Percentiles rank a stretch among this genome's conserved stretches.
Evolutionary conservation across 2,888 invertebrate genomes (phyloP).

Genomic region (Stenotaenia linearis): DNA sequence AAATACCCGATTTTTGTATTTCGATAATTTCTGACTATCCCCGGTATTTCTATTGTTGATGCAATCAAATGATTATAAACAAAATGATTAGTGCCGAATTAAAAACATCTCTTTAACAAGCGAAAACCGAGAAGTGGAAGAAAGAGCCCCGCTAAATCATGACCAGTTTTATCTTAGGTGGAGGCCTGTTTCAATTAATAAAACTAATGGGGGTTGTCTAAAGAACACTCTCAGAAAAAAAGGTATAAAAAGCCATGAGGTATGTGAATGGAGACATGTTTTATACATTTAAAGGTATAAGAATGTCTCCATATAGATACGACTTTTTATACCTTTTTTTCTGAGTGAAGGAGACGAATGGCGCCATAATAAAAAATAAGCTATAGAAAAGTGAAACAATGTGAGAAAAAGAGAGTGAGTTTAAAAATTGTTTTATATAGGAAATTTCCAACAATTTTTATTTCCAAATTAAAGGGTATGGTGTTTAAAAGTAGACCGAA

Average conservation of each 20-base stretch:
- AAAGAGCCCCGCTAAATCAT: background rate
- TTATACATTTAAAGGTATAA: too few species aligned
- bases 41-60: too few species aligned
- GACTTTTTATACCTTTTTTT: too few species aligned
- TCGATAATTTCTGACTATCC: too few species aligned
- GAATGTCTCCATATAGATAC: too few species aligned
- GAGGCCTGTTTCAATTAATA: slow-evolving; percentile 26
- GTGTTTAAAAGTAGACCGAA: background rate
- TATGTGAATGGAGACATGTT: too few species aligned
- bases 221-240: too few species aligned
- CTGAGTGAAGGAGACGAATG: slow-evolving; percentile 16
- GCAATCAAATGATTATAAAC: too few species aligned
- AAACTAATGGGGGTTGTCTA: slow-evolving; percentile 26
- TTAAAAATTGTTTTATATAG: background rate
- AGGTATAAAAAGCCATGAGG: too few species aligned
- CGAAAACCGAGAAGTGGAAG: background rate
- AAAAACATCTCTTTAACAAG: slow-evolving; percentile 10
- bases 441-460: background rate
- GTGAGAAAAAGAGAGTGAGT: background rate
- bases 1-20: too few species aligned
- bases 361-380: background rate
- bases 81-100: background rate
- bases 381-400: background rate
- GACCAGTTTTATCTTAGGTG: slow-evolving; percentile 12
- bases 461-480: background rate